These are phyloP conservation scores for Aythya baeri DNA, from an alignment of 2,113 vertebrate genomes.

Conservation along the genomic window DNA sequence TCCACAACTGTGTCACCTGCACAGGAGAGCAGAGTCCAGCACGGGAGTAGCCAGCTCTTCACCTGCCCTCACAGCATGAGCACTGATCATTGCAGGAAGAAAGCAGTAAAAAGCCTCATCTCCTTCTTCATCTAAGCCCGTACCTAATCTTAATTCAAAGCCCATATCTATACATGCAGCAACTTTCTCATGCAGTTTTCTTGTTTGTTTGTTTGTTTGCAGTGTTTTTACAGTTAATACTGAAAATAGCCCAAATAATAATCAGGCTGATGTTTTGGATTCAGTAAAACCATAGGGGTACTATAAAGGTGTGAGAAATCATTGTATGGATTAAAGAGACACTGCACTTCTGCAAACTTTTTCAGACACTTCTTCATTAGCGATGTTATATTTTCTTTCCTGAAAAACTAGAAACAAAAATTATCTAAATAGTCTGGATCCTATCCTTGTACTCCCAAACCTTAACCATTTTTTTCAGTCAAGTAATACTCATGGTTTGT, in stretches of 20 bases:
- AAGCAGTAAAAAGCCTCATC: neutral
- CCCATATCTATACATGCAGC: neutral
- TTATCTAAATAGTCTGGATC: neutral
- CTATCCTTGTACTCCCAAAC: neutral
- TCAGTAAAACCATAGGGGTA: neutral
- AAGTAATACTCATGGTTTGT: neutral
- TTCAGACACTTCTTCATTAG: neutral
- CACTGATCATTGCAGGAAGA: fast-evolving
- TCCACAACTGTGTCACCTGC: neutral
- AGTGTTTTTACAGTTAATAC: neutral
- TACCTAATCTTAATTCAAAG: neutral
- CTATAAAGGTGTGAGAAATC: neutral
- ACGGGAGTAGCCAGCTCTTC: fast-evolving
- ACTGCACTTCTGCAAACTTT: neutral
- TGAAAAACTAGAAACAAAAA: neutral
- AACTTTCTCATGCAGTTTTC: neutral
- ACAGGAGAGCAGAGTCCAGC: neutral
- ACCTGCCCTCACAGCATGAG: neutral
- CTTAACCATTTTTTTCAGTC: neutral
- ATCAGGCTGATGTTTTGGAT: neutral
- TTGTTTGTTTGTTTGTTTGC: neutral
- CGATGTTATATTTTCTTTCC: neutral
- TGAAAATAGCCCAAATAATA: neutral
- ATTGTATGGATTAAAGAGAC: neutral
- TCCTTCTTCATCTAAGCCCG: neutral